These are phyloP conservation scores for Varanus salvator DNA, from an alignment of 2,113 vertebrate genomes.

Conservation along the genomic window DNA sequence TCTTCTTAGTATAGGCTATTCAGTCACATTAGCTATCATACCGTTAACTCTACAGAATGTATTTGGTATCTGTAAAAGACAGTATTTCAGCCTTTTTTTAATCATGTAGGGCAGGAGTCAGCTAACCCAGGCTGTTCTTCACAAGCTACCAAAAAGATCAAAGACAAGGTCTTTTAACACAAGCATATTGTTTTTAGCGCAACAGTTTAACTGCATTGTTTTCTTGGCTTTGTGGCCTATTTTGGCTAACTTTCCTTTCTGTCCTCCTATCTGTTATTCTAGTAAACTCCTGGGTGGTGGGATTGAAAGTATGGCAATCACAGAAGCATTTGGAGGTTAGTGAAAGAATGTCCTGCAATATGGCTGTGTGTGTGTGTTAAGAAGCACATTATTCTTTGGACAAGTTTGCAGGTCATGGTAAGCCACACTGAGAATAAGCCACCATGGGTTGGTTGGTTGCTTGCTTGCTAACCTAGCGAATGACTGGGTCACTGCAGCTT, in stretches of 20 bases:
- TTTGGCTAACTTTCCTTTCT: constrained; percentile 41
- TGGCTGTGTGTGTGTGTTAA: not conserved
- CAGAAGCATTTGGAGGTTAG: constrained; percentile 97
- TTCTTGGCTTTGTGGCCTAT: constrained; percentile 16
- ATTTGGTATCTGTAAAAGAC: not conserved
- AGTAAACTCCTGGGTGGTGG: constrained; percentile 97
- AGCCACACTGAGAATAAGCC: too few species aligned
- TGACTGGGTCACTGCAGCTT: too few species aligned
- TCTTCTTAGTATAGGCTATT: not conserved
- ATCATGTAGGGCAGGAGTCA: not conserved
- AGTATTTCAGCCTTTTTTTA: not conserved
- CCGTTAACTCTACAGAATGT: not conserved
- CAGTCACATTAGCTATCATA: not conserved
- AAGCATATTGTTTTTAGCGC: not conserved
- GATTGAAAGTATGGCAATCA: constrained; percentile 98
- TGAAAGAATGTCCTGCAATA: not conserved
- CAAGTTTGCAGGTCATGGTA: not conserved
- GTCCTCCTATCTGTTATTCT: constrained; percentile 60
- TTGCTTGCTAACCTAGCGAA: too few species aligned
- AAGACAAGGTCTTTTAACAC: not conserved
- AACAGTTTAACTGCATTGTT: constrained; percentile 7
- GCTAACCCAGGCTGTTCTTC: not conserved
- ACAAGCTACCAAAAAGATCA: not conserved
- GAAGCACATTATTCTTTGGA: not conserved
- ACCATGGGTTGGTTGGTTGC: too few species aligned